Evolutionary conservation across 2,113 vertebrate species (phyloP), one percentile per base, ranked within the genome.

Genomic region (Caranx melampygus): DNA sequence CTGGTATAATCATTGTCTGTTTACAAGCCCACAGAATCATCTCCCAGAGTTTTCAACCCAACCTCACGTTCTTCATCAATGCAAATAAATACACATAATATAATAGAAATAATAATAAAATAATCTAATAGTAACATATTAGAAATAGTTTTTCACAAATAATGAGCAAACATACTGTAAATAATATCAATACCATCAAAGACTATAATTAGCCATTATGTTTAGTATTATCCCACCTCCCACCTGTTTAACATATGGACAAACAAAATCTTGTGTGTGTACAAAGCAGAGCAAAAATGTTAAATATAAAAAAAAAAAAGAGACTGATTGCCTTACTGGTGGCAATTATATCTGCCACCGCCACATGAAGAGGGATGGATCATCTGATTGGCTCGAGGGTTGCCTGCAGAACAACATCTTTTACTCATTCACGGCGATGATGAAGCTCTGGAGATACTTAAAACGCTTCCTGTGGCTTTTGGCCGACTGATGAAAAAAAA

Each of bases 391-490:
- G 7, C 47, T 59, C 2, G 0, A 2, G 4, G 12, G 35, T n/a
- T 52, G 35, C 83, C 83, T 68, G 51, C 34, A 51, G n/a, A 42
- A 75, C 61, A 47, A 49, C 72, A 81, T 70, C 44, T 80, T 77
- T 60, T 42, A 71, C 60, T 84, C 75, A 21, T 78, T 70, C 60
- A 20, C 49, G 42, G 1, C 59, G 26, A 79, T 40, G 60, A 75
- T 13, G 31, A 34, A 68, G 51, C 66, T 81, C 66, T 75, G 51
- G 74, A 72, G 78, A 79, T 54, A 71, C 80, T 83, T 61, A 67
- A 64, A 64, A 88, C 0, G 10, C n/a, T 73, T 85, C 70, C 62
- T 75, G 66, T 74, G 35, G 57, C 74, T 75, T 87, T 65, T 58
- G 78, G 72, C 57, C 58, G 75, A 57, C 52, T 37, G 66, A 75